Percentiles rank a stretch among this genome's conserved stretches.
Evolutionary conservation across 2,113 vertebrate species (phyloP).

Genomic region (Mus spicilegus): DNA sequence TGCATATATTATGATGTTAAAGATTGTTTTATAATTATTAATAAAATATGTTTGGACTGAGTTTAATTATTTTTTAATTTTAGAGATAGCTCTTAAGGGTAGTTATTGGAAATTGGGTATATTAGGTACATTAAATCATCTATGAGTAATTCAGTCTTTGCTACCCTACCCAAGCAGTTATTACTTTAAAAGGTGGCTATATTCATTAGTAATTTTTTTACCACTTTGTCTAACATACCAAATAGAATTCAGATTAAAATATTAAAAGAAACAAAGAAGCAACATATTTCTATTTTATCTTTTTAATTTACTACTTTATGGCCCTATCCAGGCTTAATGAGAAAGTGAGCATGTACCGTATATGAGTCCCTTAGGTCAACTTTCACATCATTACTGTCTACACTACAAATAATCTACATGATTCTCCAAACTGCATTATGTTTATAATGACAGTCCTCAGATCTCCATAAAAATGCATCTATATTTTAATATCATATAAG

Average conservation of each 20-base stretch:
- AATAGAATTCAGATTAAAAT: background rate
- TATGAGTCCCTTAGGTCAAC: background rate
- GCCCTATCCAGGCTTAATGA: background rate
- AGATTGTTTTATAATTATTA: background rate
- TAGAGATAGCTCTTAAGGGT: background rate
- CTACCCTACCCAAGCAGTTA: background rate
- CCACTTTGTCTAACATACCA: background rate
- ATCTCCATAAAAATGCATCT: background rate
- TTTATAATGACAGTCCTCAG: background rate
- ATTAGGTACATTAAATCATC: background rate
- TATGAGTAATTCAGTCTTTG: background rate
- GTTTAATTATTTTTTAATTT: background rate
- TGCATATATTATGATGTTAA: background rate
- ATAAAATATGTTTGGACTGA: background rate
- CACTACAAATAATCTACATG: background rate
- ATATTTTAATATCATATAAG: background rate
- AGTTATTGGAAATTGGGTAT: background rate
- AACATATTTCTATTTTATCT: background rate
- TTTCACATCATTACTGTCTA: background rate
- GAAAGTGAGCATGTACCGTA: background rate
- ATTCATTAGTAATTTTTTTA: background rate
- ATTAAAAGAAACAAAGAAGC: no score
- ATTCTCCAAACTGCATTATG: background rate
- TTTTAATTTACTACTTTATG: background rate
- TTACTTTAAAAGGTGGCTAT: background rate